phyloP scores from a whole-genome alignment of 2,797 vertebrate species.

The Brachyalestes nurse region DNA sequence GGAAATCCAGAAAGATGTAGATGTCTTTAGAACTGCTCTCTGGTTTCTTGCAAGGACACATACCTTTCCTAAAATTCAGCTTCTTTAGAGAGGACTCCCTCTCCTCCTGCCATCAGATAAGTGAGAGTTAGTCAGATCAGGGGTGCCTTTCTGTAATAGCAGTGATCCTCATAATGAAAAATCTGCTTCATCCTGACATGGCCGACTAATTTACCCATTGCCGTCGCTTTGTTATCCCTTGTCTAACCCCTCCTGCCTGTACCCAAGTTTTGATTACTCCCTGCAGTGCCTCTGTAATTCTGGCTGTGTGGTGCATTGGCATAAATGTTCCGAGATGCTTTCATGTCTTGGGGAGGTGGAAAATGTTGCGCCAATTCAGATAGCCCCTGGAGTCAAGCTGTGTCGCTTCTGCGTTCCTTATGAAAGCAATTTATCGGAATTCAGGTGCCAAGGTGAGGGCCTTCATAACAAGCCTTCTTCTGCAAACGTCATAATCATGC shows the following conservation, averaged over 20 bases:
- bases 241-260: background rate
- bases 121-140: slow-evolving; percentile 23
- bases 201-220: slow-evolving; percentile 32
- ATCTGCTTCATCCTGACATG: slow-evolving; percentile 32
- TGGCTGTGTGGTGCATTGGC: slow-evolving; percentile 20
- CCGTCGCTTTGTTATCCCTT: background rate
- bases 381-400: slow-evolving; percentile 20
- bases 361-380: background rate
- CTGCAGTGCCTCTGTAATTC: slow-evolving; percentile 16
- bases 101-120: slow-evolving; percentile 30
- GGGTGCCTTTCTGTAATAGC: slow-evolving; percentile 2
- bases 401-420: background rate
- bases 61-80: background rate
- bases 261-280: slow-evolving; percentile 1
- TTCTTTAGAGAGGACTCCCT: background rate
- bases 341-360: background rate
- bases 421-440: background rate
- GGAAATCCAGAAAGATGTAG: too few relatives aligned
- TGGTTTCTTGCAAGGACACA: background rate
- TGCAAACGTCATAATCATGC: background rate
- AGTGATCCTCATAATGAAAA: slow-evolving; percentile 25
- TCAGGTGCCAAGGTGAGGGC: background rate
- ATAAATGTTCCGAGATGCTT: slow-evolving; percentile 18
- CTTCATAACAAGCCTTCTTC: background rate
- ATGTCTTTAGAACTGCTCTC: background rate